Percentiles rank a stretch among this genome's conserved stretches.
Conservation (phyloP, 2,888 invertebrate species). For the Saturnia pavonia region DNA sequence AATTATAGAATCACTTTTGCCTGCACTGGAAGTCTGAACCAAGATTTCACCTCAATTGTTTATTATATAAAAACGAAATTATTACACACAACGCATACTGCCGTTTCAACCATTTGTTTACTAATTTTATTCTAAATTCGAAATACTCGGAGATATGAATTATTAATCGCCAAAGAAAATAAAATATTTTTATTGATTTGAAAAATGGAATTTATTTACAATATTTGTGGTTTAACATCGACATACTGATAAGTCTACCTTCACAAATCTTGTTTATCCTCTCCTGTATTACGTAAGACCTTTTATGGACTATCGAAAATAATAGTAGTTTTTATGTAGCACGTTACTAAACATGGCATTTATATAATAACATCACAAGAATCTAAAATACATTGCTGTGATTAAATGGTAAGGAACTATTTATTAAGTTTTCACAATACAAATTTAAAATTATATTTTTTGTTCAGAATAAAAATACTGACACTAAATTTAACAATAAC, state of each 20-base stretch:
- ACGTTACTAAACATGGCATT: background rate
- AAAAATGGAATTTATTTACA: slow-evolving; percentile 21
- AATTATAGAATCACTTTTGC: too few species aligned
- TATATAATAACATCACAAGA: background rate
- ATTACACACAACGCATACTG: too few species aligned
- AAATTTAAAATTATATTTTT: background rate
- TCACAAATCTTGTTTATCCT: background rate
- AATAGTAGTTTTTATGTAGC: background rate
- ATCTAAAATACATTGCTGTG: background rate
- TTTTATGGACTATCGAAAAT: background rate
- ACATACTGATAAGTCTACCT: background rate
- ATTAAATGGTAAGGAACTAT: background rate
- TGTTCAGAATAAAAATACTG: background rate
- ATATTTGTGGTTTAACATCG: background rate
- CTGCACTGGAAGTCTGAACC: too few species aligned
- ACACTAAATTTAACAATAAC: background rate
- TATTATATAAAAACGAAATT: too few species aligned
- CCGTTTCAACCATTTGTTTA: too few species aligned
- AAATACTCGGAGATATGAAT: background rate
- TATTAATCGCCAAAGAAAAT: background rate
- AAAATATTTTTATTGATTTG: background rate
- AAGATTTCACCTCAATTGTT: too few species aligned
- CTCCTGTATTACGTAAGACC: background rate
- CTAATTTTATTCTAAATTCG: too few species aligned
- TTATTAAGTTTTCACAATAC: background rate